Conservation (phyloP, 2,113 vertebrate genomes). For the Leucoraja erinaceus region DNA sequence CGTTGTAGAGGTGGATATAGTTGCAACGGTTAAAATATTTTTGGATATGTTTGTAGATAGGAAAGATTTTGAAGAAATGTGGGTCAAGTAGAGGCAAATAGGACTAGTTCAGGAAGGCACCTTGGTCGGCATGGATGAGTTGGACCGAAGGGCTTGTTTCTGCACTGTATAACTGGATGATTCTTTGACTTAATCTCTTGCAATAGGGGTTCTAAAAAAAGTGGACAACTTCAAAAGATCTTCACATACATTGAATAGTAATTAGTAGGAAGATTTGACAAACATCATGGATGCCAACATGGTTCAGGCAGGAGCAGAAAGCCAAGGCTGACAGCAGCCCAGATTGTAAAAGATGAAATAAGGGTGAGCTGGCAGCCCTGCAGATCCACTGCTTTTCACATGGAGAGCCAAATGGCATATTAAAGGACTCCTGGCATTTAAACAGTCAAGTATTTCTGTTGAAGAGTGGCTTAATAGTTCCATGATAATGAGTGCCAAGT, state of each 20-base stretch:
- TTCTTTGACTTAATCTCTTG: neutral
- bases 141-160: no score
- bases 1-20: no score
- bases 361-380: no score
- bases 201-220: no score
- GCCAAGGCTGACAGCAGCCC: neutral
- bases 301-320: neutral
- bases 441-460: neutral
- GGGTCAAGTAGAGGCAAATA: no score
- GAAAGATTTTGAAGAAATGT: no score
- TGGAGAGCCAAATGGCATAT: neutral
- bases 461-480: neutral
- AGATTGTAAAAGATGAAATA: neutral
- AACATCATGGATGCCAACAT: neutral
- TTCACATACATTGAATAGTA: neutral
- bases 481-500: neutral
- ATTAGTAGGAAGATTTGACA: neutral
- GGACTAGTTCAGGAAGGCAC: no score
- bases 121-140: no score
- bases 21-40: no score
- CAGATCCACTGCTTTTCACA: neutral
- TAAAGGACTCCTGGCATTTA: neutral
- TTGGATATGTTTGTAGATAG: no score
- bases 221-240: neutral
- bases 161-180: no score